Conservation (phyloP, 2,113 vertebrate genomes). For the Acrocephalus kingi region DNA sequence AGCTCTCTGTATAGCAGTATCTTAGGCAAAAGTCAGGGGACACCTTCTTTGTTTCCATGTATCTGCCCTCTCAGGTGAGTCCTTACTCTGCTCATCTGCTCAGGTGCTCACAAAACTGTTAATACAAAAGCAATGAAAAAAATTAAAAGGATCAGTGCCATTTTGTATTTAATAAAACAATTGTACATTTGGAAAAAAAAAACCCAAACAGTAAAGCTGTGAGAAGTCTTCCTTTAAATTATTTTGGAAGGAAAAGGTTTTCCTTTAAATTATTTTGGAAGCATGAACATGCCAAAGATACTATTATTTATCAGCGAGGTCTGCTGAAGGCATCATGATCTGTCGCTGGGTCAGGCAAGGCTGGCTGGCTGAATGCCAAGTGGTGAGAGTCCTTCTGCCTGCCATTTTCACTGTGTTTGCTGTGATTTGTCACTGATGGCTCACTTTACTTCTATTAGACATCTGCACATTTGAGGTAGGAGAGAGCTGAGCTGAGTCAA, state of each 20-base stretch:
- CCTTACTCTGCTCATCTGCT: neutral
- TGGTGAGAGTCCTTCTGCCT: neutral
- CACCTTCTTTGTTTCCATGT: neutral
- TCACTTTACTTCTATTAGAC: neutral
- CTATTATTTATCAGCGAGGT: neutral
- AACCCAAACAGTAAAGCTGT: neutral
- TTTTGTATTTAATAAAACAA: neutral
- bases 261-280: neutral
- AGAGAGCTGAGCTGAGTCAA: neutral
- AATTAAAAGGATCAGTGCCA: neutral
- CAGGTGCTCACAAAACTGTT: neutral
- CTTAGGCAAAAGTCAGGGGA: neutral
- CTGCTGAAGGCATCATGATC: neutral
- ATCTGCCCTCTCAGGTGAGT: neutral
- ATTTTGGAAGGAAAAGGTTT: neutral
- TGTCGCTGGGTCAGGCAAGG: neutral
- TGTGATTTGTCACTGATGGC: neutral
- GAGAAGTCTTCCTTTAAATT: neutral
- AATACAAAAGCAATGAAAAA: neutral
- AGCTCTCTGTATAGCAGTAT: neutral
- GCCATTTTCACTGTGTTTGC: neutral
- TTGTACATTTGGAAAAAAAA: neutral
- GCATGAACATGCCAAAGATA: neutral
- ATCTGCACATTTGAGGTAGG: neutral
- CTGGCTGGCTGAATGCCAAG: neutral